Evolutionary conservation across 2,113 vertebrate species (phyloP).

Genomic region (Pristiophorus japonicus): DNA sequence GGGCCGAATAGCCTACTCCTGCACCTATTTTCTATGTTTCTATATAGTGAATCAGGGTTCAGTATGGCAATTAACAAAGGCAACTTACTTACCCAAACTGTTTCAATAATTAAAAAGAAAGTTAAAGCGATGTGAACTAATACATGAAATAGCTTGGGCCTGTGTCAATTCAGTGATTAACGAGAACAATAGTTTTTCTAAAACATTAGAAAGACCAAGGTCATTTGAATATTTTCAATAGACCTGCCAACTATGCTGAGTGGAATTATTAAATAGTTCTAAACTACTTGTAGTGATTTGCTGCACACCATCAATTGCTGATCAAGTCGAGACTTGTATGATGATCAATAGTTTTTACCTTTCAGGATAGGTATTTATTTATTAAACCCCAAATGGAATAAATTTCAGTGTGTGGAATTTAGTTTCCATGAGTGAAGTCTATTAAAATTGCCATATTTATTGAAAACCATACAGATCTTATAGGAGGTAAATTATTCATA

Average conservation of each 20-base stretch:
- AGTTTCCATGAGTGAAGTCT: not conserved
- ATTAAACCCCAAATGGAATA: not conserved
- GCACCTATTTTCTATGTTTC: no score
- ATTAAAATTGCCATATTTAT: not conserved
- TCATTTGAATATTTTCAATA: not conserved
- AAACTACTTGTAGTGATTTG: not conserved
- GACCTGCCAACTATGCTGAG: no score
- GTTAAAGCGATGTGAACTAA: not conserved
- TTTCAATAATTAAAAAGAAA: not conserved
- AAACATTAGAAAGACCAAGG: not conserved
- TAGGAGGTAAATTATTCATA: not conserved
- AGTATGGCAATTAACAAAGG: not conserved
- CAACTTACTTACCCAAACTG: not conserved
- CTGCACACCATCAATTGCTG: not conserved
- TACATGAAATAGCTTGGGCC: not conserved
- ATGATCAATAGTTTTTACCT: not conserved
- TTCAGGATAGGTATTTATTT: not conserved
- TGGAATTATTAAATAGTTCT: not conserved
- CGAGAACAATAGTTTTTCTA: not conserved
- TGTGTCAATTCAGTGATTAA: not conserved
- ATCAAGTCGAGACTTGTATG: not conserved
- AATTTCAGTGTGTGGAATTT: not conserved
- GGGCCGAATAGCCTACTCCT: no score
- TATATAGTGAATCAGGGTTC: not conserved
- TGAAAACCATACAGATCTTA: not conserved